Base-by-base conservation (phyloP, 2,113 vertebrate genomes). In the Strix aluco region DNA sequence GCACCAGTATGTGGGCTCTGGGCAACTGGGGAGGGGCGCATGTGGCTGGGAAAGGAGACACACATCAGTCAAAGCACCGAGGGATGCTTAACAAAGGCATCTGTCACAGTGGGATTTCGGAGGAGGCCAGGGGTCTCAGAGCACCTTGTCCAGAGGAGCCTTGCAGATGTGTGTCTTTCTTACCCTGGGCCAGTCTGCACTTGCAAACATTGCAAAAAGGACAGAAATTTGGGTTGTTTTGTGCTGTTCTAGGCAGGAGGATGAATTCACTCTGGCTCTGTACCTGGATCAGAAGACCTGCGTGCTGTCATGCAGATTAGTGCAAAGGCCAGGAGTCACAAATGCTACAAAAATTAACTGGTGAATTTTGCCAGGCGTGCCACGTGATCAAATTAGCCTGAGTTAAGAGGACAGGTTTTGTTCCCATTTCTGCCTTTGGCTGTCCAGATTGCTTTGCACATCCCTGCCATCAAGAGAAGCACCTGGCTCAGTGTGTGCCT, bases 1-100 rank as follows among this genome's bases (percentile, higher is more conserved):
- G 99, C 89, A 99, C 99, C 93, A 99, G 99, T 99, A 98, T 0
- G 99, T 98, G 84, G 79, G 25, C 52, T 9, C 34, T 30, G 62
- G 83, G 86, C 47, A 62, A 1, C 63, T 25, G 54, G 90, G 58
- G 20, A 42, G 66, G 62, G 32, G 5, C 12, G 1, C 3, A 0
- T 1, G 1, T 0, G 5, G 3, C 34, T 72, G 47, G 78, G 59
- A 20, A 9, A 8, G 66, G 66, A 30, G 10, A 8, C 11, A 15
- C 2, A 2, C 22, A 3, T 47, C 46, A 18, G 9, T 26, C 38
- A 38, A 3, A 88, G 46, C 59, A 23, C 49, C 0, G 0, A 46
- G 51, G 29, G 67, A 3, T 49, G 59, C 42, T 49, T 59, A 32
- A 6, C 59, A 51, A 62, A n/a, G 21, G n/a, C n/a, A 13, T 55